These are phyloP conservation scores for Sinocyclocheilus anophthalmus DNA, from an alignment of 2,113 vertebrate species.

Conservation along the genomic window DNA sequence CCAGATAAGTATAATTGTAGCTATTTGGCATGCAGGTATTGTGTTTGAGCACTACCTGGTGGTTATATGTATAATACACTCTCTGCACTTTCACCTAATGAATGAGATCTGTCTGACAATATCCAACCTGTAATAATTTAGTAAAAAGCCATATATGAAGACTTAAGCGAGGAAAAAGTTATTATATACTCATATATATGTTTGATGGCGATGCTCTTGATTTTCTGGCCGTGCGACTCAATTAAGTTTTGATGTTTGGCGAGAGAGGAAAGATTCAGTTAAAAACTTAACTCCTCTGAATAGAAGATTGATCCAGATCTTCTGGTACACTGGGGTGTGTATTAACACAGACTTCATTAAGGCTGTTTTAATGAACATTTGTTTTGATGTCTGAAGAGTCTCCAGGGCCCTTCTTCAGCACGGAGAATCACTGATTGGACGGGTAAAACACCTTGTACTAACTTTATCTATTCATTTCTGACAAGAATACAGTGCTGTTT, in stretches of 20 bases:
- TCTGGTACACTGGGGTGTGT: neutral
- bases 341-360: constrained; percentile 35
- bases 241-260: constrained; percentile 35
- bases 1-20: too few relatives aligned
- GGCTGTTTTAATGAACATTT: constrained; percentile 24
- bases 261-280: constrained; percentile 41
- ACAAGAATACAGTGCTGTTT: neutral
- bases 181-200: neutral
- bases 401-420: constrained; percentile 14
- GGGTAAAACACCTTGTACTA: too few relatives aligned
- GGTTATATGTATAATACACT: neutral
- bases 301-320: constrained; percentile 30
- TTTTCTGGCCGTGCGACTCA: constrained; percentile 19
- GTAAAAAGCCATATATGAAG: too few relatives aligned
- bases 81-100: neutral
- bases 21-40: neutral
- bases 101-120: neutral
- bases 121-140: neutral
- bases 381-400: constrained; percentile 46
- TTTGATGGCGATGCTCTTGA: neutral
- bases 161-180: neutral
- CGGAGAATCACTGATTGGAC: neutral
- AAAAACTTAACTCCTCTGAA: constrained; percentile 24
- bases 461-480: too few relatives aligned
- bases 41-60: constrained; percentile 31